These are phyloP conservation scores for Cynopterus sphinx DNA, from an alignment of 2,797 vertebrate genomes.

Conservation along the genomic window DNA sequence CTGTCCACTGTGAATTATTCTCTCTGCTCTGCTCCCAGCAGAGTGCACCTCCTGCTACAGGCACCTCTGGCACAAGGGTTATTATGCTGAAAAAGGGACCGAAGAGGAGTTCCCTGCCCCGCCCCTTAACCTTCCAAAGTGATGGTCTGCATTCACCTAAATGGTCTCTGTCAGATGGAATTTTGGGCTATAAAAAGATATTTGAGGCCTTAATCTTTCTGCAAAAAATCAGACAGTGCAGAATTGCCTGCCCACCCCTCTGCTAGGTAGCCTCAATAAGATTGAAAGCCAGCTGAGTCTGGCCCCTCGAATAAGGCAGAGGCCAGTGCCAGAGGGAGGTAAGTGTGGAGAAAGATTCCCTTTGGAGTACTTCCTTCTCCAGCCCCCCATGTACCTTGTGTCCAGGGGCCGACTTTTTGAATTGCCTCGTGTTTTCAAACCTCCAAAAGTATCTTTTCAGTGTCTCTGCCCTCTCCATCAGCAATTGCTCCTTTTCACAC, in stretches of 20 bases:
- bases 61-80: neutral
- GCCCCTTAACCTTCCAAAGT: neutral
- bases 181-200: neutral
- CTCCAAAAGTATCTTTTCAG: neutral
- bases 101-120: neutral
- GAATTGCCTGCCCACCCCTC: neutral
- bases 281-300: neutral
- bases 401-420: neutral
- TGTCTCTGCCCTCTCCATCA: neutral
- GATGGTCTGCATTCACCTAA: neutral
- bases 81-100: neutral
- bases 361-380: neutral
- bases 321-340: neutral
- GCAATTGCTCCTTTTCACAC: neutral
- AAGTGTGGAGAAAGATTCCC: neutral
- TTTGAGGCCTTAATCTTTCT: neutral
- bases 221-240: neutral
- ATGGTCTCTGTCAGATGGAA: neutral
- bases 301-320: neutral
- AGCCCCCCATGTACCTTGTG: neutral
- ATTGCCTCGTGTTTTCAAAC: neutral
- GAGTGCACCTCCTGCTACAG: neutral
- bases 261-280: neutral
- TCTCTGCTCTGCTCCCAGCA: neutral
- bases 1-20: neutral